Evolutionary conservation across 2,113 vertebrate species (phyloP), one percentile per base, ranked within the genome.

Genomic region (Herpetotheres cachinnans): DNA sequence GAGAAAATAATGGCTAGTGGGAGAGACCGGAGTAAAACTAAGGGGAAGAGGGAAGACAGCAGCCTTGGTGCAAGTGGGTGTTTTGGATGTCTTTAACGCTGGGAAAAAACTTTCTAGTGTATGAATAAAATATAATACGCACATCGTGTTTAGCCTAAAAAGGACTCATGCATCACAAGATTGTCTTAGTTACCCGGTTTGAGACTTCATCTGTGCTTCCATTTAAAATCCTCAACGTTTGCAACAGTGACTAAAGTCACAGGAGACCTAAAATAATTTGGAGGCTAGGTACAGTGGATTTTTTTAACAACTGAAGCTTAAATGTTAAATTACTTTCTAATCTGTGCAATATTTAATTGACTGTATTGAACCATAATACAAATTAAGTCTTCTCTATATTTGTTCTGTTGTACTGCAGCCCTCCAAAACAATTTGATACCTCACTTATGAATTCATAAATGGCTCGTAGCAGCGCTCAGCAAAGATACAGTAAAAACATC

Each of bases 321-420:
- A 97, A 93, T 97, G 93, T 95, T 97, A 81, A 97, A 97, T 98
- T 97, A 93, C 95, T 97, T 98, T 96, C 92, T 97, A 97, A 98
- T 98, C 97, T 95, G 90, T 97, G 96, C 95, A 95, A 93, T 97
- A 98, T 97, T 96, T 98, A 98, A 98, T 98, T 98, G 98, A 92
- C 97, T 97, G 95, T 97, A 96, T 97, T 98, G 97, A 98, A 95
- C 97, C 95, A 71, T 97, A 96, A 79, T 97, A 97, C 92, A 97
- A 98, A 98, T 98, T 97, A 98, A 97, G 96, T 89, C 91, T 96
- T 95, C 97, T 97, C 96, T 97, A 46, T 97, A 97, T 98, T 98
- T 97, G 94, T 96, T 97, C 97, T 97, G 97, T 96, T 56, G 19
- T 96, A 89, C 63, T 82, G 87, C 94, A 97, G 94, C 94, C 85